Conservation (phyloP, 2,113 vertebrate species). For the Vanacampus margaritifer region DNA sequence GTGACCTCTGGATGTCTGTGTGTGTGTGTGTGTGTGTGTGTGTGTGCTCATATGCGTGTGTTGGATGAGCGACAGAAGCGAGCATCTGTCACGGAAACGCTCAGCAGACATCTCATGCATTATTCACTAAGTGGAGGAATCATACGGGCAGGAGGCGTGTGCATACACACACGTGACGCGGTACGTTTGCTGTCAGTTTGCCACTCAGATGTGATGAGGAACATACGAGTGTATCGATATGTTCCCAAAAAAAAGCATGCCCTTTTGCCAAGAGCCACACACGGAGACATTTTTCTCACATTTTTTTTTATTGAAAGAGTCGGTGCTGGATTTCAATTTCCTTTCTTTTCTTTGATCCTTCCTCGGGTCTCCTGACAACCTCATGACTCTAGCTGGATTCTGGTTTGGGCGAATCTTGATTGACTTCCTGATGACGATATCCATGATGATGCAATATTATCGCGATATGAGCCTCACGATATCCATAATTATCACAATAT, state of each 20-base stretch:
- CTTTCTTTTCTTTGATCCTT: too few relatives aligned
- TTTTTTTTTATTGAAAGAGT: too few relatives aligned
- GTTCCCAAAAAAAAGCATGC: not conserved
- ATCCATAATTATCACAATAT: too few relatives aligned
- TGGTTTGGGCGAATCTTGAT: too few relatives aligned
- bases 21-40: slow-evolving; percentile 12
- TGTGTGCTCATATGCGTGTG: slow-evolving; percentile 11
- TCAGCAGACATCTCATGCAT: slow-evolving; percentile 59
- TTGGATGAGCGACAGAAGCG: slow-evolving; percentile 61
- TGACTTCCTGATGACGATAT: too few relatives aligned
- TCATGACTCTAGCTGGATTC: too few relatives aligned
- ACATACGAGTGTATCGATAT: slow-evolving; percentile 7
- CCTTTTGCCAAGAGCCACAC: not conserved
- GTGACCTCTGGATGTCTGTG: slow-evolving; percentile 46
- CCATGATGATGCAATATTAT: too few relatives aligned
- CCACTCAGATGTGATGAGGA: slow-evolving; percentile 35
- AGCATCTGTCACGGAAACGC: slow-evolving; percentile 66
- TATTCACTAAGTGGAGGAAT: slow-evolving; percentile 58
- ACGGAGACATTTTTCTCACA: not conserved
- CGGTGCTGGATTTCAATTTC: too few relatives aligned
- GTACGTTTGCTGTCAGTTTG: slow-evolving; percentile 16
- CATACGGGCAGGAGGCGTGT: slow-evolving; percentile 27
- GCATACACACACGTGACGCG: not conserved
- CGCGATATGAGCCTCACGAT: too few relatives aligned
- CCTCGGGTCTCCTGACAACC: too few relatives aligned